Base-by-base conservation (phyloP, 2,113 vertebrate genomes). In the Labrus mixtus region DNA sequence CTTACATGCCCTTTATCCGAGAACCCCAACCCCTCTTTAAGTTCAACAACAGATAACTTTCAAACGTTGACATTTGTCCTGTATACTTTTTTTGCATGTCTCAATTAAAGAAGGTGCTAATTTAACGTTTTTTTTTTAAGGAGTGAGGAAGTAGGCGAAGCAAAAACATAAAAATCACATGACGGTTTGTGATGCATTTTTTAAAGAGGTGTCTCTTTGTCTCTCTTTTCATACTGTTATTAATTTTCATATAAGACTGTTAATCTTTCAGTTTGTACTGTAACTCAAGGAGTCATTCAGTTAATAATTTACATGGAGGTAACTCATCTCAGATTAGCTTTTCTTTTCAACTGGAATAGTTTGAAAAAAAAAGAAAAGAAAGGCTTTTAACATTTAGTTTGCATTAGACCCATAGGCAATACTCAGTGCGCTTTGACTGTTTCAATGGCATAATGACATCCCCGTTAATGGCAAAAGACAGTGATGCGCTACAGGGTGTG, bases 401-500 rank as follows among this genome's bases (percentile, higher is more conserved):
- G 37, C 25, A 68, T 81, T 73, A 50, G 8, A 64, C 41, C 76
- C 75, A 25, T 16, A 13, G 70, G 78, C 83, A 9, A 58, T 36
- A 74, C 67, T 60, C 62, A 72, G 23, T 72, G 39, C 80, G 62
- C 41, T 82, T 75, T 58, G 20, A 57, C 36, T 82, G 71, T 82
- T 87, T 79, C 63, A 82, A 39, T 83, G 65, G 79, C 71, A 79
- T 54, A 82, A 60, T 76, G 51, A 48, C 25, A 72, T 16, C 41
- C 60, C 33, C 66, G 70, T 10, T 58, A 65, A 78, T 76, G 60
- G 63, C 61, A 76, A 57, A 68, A 60, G 76, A 67, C 43, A 46
- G 73, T 48, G 51, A 79, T 83, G 73, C 8, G 64, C 90, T 76
- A 46, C 51, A 53, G 90, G 89, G 59, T 75, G 43, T 77, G 51